Conservation (phyloP, 2,113 vertebrate genomes). For the Numenius arquata region DNA sequence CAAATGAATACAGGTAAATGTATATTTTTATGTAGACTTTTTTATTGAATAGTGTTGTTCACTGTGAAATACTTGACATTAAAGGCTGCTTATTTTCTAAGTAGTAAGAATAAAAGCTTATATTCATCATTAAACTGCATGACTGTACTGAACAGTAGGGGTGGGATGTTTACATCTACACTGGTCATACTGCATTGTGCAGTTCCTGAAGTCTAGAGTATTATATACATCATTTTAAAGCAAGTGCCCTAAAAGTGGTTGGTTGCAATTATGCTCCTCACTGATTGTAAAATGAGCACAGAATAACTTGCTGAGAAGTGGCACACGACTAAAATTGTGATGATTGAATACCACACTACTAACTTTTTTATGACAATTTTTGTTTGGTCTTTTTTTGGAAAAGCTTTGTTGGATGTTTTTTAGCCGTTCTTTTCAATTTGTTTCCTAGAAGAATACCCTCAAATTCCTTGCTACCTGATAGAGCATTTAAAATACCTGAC, state of each 20-base stretch:
- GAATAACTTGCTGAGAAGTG: neutral
- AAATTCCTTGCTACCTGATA: neutral
- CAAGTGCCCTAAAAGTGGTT: neutral
- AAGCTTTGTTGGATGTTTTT: neutral
- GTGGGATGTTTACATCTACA: neutral
- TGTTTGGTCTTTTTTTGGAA: neutral
- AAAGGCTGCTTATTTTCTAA: neutral
- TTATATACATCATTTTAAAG: neutral
- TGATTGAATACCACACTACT: neutral
- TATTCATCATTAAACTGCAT: neutral
- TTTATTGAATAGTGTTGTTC: neutral
- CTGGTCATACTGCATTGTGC: neutral
- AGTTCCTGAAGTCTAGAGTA: neutral
- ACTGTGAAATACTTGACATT: neutral
- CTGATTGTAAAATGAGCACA: neutral
- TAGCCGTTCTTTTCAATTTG: neutral
- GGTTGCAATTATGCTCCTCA: neutral
- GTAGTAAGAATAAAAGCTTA: neutral
- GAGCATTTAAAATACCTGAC: neutral
- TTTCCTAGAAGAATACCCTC: neutral
- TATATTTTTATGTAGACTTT: neutral
- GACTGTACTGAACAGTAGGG: neutral
- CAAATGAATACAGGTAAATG: constrained; percentile 91
- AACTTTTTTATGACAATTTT: neutral
- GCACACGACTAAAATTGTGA: neutral